These are phyloP conservation scores for Aphodius sticticus DNA, from an alignment of 2,888 invertebrate genomes.

Conservation along the genomic window DNA sequence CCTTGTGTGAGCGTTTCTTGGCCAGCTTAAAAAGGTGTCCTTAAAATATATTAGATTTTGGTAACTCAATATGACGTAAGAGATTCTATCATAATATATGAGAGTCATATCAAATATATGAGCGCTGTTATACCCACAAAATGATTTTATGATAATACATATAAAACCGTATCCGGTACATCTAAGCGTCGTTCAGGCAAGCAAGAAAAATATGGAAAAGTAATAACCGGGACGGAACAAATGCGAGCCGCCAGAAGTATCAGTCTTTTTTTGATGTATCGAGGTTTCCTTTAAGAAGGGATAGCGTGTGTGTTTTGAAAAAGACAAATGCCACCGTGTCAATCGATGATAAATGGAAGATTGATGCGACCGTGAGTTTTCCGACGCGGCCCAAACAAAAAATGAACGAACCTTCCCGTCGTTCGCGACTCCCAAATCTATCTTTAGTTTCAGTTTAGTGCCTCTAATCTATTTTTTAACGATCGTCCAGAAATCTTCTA, in stretches of 20 bases:
- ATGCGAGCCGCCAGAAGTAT: neutral
- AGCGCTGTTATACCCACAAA: too few relatives aligned
- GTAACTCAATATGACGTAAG: too few relatives aligned
- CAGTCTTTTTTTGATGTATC: constrained; percentile 4
- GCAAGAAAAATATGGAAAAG: neutral
- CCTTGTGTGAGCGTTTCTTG: too few relatives aligned
- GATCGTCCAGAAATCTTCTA: neutral
- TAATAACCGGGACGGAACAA: neutral
- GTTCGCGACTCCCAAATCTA: neutral
- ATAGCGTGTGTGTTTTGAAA: neutral
- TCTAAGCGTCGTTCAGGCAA: too few relatives aligned
- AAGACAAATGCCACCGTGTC: neutral
- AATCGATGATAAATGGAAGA: neutral
- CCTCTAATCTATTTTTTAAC: neutral
- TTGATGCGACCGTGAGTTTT: neutral
- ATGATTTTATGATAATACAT: too few relatives aligned
- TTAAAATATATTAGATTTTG: too few relatives aligned
- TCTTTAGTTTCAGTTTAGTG: neutral
- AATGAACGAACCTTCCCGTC: neutral
- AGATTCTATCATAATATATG: too few relatives aligned
- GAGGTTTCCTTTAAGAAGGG: neutral
- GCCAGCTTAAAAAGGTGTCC: too few relatives aligned
- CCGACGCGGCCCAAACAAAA: neutral
- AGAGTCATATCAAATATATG: too few relatives aligned
- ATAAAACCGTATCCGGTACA: too few relatives aligned